phyloP scores from a whole-genome alignment of 2,113 vertebrate genomes.

The Motacilla alba region DNA sequence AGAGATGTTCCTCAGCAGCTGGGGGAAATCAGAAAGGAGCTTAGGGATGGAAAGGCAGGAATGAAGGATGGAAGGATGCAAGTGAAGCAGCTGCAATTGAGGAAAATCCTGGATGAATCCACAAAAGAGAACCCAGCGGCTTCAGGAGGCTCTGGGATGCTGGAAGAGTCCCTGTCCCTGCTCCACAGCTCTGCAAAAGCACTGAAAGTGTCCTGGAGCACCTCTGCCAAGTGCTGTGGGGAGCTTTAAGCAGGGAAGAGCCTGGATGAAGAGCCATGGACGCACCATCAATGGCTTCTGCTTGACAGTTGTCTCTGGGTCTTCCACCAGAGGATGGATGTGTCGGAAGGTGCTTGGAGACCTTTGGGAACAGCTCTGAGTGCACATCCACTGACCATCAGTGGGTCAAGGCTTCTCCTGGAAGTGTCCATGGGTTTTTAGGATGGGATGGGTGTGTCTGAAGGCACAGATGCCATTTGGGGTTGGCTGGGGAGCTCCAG shows the following conservation, averaged over 20 bases:
- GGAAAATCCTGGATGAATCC: not conserved
- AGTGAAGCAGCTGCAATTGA: not conserved
- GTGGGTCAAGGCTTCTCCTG: not conserved
- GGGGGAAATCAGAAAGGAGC: not conserved
- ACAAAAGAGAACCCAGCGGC: accelerated
- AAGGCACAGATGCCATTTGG: accelerated
- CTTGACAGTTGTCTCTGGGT: not conserved
- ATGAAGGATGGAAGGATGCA: not conserved
- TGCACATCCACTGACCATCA: not conserved
- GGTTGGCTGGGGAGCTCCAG: not conserved
- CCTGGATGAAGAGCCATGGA: not conserved
- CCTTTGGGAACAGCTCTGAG: not conserved
- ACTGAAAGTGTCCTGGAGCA: not conserved
- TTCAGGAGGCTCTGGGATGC: not conserved
- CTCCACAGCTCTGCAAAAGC: not conserved
- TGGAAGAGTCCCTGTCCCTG: not conserved
- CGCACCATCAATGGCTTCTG: not conserved
- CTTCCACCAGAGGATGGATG: not conserved
- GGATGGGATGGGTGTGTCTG: not conserved
- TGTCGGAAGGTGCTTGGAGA: not conserved
- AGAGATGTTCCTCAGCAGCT: not conserved
- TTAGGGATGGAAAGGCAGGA: not conserved
- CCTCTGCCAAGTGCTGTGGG: not conserved
- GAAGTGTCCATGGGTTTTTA: not conserved
- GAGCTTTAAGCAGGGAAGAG: not conserved